Percentiles rank a stretch among this genome's conserved stretches.
Conservation (phyloP, 1,140 invertebrate genomes). For the Drosophila micromelanica region DNA sequence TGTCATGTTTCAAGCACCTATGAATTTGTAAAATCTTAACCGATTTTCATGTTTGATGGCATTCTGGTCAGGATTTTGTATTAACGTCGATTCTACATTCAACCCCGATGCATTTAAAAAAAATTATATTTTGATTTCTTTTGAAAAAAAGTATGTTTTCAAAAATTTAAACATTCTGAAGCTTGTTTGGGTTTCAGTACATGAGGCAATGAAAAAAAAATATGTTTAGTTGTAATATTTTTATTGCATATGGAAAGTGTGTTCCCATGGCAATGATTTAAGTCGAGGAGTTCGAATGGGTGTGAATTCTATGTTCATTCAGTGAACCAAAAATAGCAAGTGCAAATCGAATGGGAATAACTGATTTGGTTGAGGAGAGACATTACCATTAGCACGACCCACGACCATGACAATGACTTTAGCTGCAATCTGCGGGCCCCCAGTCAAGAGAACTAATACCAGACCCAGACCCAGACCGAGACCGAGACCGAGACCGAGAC, state of each 20-base stretch:
- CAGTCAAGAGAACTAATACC: background rate
- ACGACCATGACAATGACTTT: conserved; percentile 71
- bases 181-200: no score
- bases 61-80: no score
- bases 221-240: no score
- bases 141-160: no score
- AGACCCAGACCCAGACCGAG: background rate
- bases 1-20: no score
- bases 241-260: background rate
- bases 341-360: conserved; percentile 10
- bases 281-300: background rate
- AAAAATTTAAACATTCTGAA: no score
- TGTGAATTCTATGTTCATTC: conserved; percentile 13
- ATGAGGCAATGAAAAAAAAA: no score
- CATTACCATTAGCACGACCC: conserved; percentile 58
- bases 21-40: no score
- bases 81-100: no score
- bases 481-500: background rate
- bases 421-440: conserved; percentile 42
- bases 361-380: conserved; percentile 34
- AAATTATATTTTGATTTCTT: no score
- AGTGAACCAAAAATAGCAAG: conserved; percentile 32
- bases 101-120: no score
- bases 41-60: no score
- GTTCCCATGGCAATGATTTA: background rate